Conservation (phyloP, 1,140 invertebrate genomes). For the Lasaia peninsularis region DNA sequence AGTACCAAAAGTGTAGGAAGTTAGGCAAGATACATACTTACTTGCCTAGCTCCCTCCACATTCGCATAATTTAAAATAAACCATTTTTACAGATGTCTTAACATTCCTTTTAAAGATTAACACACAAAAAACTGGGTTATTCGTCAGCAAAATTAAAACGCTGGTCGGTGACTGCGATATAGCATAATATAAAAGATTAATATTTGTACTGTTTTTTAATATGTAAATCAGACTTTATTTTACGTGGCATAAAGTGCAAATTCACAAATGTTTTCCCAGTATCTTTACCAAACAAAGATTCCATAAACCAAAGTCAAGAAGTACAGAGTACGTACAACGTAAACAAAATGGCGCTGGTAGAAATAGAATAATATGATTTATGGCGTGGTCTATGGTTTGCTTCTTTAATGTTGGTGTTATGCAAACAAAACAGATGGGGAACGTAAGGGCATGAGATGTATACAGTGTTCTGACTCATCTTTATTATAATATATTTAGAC, state of each 20-base stretch:
- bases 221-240: neutral
- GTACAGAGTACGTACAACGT: neutral
- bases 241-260: neutral
- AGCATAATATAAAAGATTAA: neutral
- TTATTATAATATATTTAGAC: neutral
- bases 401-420: constrained; percentile 9
- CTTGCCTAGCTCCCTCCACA: too few relatives aligned
- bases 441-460: constrained; percentile 2
- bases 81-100: too few relatives aligned
- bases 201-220: neutral
- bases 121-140: neutral
- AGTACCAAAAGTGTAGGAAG: too few relatives aligned
- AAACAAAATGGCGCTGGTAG: constrained; percentile 4
- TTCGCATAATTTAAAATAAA: too few relatives aligned
- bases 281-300: constrained; percentile 1
- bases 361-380: constrained; percentile 13
- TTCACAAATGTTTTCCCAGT: neutral
- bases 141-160: neutral
- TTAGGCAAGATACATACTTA: too few relatives aligned
- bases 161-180: neutral
- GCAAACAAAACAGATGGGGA: constrained; percentile 9
- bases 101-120: neutral
- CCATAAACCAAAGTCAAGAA: constrained; percentile 8
- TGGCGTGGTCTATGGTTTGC: constrained; percentile 6
- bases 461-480: constrained; percentile 2